A percentile compares a stretch with the other conserved stretches of the same genome.
phyloP scores from a whole-genome alignment of 2,888 invertebrate species.

The Gonocerus acuteangulatus region DNA sequence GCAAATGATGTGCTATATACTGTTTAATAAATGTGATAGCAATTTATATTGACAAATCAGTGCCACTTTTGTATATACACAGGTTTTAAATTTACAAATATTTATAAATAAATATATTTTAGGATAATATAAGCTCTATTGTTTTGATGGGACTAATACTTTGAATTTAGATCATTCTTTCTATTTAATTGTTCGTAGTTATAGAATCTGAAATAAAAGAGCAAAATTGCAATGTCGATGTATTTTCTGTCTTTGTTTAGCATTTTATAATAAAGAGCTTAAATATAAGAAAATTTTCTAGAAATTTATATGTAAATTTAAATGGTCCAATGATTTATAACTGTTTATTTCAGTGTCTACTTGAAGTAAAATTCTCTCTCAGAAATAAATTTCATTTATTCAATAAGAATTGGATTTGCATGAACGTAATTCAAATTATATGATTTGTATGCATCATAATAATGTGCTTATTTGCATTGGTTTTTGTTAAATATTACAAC shows the following conservation, averaged over 20 bases:
- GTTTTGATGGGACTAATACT: constrained; percentile 17
- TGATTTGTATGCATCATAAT: not conserved
- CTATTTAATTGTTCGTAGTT: not conserved
- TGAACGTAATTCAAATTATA: no score
- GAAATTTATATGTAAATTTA: not conserved
- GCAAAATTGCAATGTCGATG: not conserved
- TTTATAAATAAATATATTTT: constrained; percentile 24
- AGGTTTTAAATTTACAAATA: constrained; percentile 17
- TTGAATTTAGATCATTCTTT: not conserved
- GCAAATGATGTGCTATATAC: constrained; percentile 16
- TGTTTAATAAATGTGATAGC: constrained; percentile 28
- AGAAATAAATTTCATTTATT: no score
- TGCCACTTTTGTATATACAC: constrained; percentile 31
- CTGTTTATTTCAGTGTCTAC: not conserved
- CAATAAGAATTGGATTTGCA: no score
- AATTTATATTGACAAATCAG: constrained; percentile 28
- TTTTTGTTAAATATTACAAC: constrained; percentile 2
- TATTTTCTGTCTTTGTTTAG: not conserved
- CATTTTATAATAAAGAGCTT: not conserved
- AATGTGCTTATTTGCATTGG: constrained; percentile 7
- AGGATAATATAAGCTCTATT: constrained; percentile 15
- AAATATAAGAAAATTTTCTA: not conserved
- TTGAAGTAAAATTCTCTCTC: not conserved
- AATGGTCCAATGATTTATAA: not conserved
- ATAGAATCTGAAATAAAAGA: not conserved